phyloP scores from a whole-genome alignment of 2,113 vertebrate species.

The Gracilinanus agilis region DNA sequence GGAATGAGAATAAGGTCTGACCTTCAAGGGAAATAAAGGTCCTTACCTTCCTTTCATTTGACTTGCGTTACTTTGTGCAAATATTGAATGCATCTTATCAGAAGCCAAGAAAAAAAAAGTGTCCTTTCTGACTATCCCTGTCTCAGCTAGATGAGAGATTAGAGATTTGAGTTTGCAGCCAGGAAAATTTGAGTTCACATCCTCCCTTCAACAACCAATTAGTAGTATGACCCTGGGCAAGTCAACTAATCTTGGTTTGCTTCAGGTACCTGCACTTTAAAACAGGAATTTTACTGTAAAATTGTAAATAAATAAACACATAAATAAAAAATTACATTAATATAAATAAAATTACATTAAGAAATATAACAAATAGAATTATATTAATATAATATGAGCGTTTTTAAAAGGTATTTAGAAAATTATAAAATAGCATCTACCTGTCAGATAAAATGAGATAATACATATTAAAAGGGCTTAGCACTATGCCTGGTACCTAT shows the following conservation, averaged over 20 bases:
- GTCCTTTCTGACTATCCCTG: background rate
- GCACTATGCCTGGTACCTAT: background rate
- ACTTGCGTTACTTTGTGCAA: background rate
- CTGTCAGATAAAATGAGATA: too few relatives aligned
- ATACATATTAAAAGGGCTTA: background rate
- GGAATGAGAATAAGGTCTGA: background rate
- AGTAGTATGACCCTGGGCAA: background rate
- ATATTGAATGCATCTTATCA: background rate
- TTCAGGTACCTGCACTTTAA: background rate
- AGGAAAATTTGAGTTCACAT: background rate
- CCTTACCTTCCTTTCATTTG: background rate
- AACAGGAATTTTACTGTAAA: background rate
- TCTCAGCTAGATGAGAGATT: background rate
- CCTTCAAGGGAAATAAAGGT: background rate
- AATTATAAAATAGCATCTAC: constrained; percentile 43
- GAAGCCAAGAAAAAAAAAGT: background rate
- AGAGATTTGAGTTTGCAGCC: background rate
- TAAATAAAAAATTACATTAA: background rate
- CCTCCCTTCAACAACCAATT: background rate
- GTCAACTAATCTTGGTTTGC: background rate
- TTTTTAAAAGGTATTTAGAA: constrained; percentile 22
- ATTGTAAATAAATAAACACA: background rate
- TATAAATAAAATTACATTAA: too few relatives aligned
- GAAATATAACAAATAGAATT: too few relatives aligned
- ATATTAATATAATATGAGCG: too few relatives aligned